phyloP scores from a whole-genome alignment of 1,140 invertebrate genomes.

The Trypoxylus dichotomus region DNA sequence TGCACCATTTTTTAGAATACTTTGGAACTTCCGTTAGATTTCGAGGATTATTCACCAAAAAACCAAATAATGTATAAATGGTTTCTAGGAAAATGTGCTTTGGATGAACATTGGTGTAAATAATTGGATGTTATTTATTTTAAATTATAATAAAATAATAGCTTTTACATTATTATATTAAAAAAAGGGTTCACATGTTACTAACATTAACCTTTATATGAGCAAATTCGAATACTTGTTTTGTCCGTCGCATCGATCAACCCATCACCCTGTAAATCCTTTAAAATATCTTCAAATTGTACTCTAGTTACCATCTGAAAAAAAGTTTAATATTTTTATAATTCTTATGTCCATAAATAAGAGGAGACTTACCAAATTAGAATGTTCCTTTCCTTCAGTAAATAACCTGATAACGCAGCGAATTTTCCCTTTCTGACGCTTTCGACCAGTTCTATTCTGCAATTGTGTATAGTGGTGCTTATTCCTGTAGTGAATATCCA shows the following conservation, averaged over 20 bases:
- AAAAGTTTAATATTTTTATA: constrained; percentile 27
- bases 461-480: constrained; percentile 78
- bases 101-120: constrained; percentile 72
- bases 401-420: constrained; percentile 79
- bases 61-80: constrained; percentile 75
- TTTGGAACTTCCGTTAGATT: constrained; percentile 49
- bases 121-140: constrained; percentile 10
- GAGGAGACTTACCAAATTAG: constrained; percentile 75
- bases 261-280: constrained; percentile 88
- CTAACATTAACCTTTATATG: constrained; percentile 38
- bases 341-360: neutral
- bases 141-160: neutral
- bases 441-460: constrained; percentile 73
- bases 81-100: constrained; percentile 82
- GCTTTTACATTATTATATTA: no score
- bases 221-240: constrained; percentile 74
- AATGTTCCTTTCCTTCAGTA: constrained; percentile 78
- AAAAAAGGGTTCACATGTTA: constrained; percentile 18
- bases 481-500: constrained; percentile 96
- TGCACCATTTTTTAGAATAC: no score
- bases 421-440: constrained; percentile 76
- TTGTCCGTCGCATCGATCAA: constrained; percentile 80
- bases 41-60: constrained; percentile 59
- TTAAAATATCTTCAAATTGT: constrained; percentile 90
- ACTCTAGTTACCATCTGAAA: constrained; percentile 83